Evolutionary conservation across 2,888 invertebrate genomes (phyloP).

Genomic region (Poecilobothrus nobilitatus): DNA sequence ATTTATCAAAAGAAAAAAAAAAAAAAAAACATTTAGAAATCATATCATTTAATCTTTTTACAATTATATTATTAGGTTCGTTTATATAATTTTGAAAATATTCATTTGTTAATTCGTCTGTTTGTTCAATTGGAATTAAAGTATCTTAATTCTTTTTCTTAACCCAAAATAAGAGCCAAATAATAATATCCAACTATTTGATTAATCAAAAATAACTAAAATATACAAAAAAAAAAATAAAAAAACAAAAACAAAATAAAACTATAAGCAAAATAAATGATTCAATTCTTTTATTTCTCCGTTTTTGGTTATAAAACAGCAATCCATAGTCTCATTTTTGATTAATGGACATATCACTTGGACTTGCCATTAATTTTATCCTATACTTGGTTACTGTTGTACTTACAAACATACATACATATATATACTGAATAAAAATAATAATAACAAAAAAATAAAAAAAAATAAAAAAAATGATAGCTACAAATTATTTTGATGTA

Average conservation of each 20-base stretch:
- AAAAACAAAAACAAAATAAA: not conserved
- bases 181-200: not conserved
- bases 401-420: not conserved
- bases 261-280: not conserved
- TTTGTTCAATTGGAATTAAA: too few species aligned
- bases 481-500: not conserved
- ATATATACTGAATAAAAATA: too few species aligned
- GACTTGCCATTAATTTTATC: not conserved
- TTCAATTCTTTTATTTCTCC: not conserved
- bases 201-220: not conserved
- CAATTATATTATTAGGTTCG: not conserved
- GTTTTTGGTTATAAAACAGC: not conserved
- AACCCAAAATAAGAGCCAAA: not conserved
- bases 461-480: not conserved
- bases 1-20: too few species aligned
- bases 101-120: too few species aligned
- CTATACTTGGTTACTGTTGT: not conserved
- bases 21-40: not conserved
- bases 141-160: not conserved
- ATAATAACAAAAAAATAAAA: too few species aligned
- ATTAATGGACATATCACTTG: conserved; percentile 6
- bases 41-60: not conserved
- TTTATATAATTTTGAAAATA: not conserved
- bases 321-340: not conserved
- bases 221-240: too few species aligned